Base-by-base conservation (phyloP, 2,888 invertebrate genomes). In the Pseudococcus jackbeardsleyi region DNA sequence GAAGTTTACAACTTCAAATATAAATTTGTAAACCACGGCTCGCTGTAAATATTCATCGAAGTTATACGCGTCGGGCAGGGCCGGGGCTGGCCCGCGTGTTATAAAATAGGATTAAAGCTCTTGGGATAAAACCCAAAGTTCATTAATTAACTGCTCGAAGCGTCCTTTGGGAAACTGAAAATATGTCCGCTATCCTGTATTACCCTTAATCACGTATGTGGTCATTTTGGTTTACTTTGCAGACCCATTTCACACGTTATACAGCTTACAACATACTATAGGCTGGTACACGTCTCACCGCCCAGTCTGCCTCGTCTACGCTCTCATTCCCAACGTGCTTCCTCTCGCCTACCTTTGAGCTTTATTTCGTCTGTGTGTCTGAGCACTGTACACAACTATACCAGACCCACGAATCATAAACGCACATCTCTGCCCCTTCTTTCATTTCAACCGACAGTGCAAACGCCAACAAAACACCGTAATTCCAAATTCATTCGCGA, bases 101-200 rank as follows among this genome's bases (percentile, higher is more conserved):
- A 82, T 88, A 79, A 88, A 88, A 88, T 79, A 79, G 88, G 79
- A 88, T 88, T 88, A 88, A 79, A 88, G 79, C 79, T 59, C 79
- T 82, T 82, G 79, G 77, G 88, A 88, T 88, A 88, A 88, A 88
- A 88, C 88, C 79, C 77, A 82, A 88, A 88, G 88, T 88, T 88
- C 88, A 88, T 88, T 88, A 88, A 88, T 88, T 88, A 88, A 88
- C 88, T 82, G 88, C 82, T 82, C 82, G 54, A 88, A 77, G 50
- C 88, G 88, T 88, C 88, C 88, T 88, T 82, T 79, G 88, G 88
- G 88, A 88, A 88, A 82, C 79, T 79, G 79, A 50, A 88, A 88
- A 88, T 88, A 88, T 88, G 88, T 79, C 86, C 46, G 86, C 68
- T 68, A 59, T 46, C 86, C 39, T 87, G 85, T 42, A 54, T 59